These are phyloP conservation scores for Hemicentrotus pulcherrimus DNA, from an alignment of 35 echinoderm and acorn worm genomes.

Conservation along the genomic window DNA sequence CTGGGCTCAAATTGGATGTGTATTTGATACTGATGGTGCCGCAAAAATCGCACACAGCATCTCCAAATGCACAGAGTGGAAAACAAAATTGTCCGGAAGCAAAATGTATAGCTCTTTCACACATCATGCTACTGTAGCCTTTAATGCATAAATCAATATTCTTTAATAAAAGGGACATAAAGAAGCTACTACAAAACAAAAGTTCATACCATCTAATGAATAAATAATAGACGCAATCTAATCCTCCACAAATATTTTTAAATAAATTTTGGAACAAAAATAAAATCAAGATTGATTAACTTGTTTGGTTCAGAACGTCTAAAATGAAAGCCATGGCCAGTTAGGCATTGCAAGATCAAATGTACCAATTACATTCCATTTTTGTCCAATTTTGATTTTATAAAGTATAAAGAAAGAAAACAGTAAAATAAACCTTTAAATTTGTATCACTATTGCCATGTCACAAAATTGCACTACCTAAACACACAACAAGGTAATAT, in stretches of 20 bases:
- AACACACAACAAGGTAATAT: background rate
- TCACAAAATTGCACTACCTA: background rate
- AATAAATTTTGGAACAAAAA: background rate
- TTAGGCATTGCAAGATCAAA: background rate
- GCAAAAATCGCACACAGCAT: conserved; percentile 20
- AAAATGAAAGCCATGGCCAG: background rate
- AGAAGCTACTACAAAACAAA: background rate
- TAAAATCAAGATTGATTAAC: background rate
- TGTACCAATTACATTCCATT: background rate
- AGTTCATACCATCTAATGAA: background rate
- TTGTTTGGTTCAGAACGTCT: background rate
- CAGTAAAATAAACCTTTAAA: background rate
- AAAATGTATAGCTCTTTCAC: conserved; percentile 30
- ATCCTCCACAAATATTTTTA: background rate
- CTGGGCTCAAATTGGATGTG: conserved; percentile 19
- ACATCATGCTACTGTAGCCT: conserved; percentile 46
- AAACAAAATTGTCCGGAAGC: background rate
- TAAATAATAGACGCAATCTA: background rate
- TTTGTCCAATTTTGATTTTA: background rate
- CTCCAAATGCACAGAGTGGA: background rate
- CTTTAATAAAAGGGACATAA: background rate
- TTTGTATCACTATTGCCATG: background rate
- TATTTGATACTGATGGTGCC: conserved; percentile 40
- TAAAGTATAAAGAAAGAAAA: background rate
- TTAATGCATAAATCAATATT: conserved; percentile 51